Conservation (phyloP, 2,888 invertebrate genomes). For the Idaea biselata region DNA sequence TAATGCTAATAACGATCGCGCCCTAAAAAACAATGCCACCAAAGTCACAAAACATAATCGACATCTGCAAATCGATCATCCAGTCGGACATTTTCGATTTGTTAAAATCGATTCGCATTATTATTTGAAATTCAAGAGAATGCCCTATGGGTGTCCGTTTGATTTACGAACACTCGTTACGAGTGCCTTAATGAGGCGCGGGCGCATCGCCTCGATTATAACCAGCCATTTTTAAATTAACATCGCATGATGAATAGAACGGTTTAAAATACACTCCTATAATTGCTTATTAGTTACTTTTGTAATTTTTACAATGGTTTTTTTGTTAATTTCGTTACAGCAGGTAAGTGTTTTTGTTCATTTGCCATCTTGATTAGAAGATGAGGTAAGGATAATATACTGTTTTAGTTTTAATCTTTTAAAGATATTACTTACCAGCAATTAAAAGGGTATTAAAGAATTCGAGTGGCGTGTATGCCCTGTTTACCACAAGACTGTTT, state of each 20-base stretch:
- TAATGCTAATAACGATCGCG: not conserved
- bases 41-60: not conserved
- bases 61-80: conserved; percentile 58
- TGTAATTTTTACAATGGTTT: conserved; percentile 29
- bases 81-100: conserved; percentile 44
- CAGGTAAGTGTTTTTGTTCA: not conserved
- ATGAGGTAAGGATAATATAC: not conserved
- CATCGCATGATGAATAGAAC: conserved; percentile 51
- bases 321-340: conserved; percentile 17
- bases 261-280: conserved; percentile 30
- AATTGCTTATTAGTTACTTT: conserved; percentile 38
- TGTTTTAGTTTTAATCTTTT: not conserved
- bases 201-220: conserved; percentile 55
- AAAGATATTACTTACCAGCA: conserved; percentile 6
- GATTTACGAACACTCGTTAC: conserved; percentile 74
- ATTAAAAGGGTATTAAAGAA: conserved; percentile 10
- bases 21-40: not conserved
- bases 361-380: not conserved
- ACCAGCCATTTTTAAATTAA: conserved; percentile 65
- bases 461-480: conserved; percentile 10
- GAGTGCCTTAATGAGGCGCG: conserved; percentile 71
- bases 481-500: conserved; percentile 5
- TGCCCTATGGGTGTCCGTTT: conserved; percentile 68
- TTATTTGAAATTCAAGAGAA: conserved; percentile 56
- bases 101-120: conserved; percentile 37